Evolutionary conservation across 2,888 invertebrate species (phyloP).

Genomic region (Cenopis cana): DNA sequence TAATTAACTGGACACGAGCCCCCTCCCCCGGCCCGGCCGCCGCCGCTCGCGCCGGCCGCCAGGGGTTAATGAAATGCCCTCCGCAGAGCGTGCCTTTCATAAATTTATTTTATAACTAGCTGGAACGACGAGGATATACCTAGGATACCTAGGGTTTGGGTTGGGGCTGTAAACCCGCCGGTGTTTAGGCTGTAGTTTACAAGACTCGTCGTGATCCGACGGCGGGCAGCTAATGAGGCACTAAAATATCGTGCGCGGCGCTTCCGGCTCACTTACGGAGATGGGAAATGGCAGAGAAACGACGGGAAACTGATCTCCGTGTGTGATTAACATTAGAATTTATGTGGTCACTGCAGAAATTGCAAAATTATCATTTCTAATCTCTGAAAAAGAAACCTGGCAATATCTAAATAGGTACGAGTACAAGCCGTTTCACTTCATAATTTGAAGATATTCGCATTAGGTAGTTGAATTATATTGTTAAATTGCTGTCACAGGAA

Average conservation of each 20-base stretch:
- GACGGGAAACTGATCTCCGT: not conserved
- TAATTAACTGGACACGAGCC: slow-evolving; percentile 50
- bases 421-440: too few species aligned
- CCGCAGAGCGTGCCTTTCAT: slow-evolving; percentile 40
- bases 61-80: slow-evolving; percentile 45
- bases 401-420: too few species aligned
- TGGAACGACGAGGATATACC: not conserved
- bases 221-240: slow-evolving; percentile 7
- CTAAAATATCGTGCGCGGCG: slow-evolving; percentile 8
- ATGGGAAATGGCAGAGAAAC: slow-evolving; percentile 5
- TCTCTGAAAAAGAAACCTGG: too few species aligned
- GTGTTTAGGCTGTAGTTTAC: slow-evolving; percentile 11
- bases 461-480: not conserved
- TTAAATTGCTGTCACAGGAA: not conserved
- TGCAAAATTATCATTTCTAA: too few species aligned
- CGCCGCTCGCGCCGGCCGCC: slow-evolving; percentile 8
- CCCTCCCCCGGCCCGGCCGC: slow-evolving; percentile 11
- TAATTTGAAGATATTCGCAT: too few species aligned
- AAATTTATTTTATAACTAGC: slow-evolving; percentile 42
- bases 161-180: slow-evolving; percentile 7
- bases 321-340: not conserved
- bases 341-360: too few species aligned
- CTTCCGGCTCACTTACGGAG: slow-evolving; percentile 4
- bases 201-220: slow-evolving; percentile 4
- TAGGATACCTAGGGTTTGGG: slow-evolving; percentile 7